Conservation (phyloP, 2,797 vertebrate genomes). For the Anguilla marmorata region DNA sequence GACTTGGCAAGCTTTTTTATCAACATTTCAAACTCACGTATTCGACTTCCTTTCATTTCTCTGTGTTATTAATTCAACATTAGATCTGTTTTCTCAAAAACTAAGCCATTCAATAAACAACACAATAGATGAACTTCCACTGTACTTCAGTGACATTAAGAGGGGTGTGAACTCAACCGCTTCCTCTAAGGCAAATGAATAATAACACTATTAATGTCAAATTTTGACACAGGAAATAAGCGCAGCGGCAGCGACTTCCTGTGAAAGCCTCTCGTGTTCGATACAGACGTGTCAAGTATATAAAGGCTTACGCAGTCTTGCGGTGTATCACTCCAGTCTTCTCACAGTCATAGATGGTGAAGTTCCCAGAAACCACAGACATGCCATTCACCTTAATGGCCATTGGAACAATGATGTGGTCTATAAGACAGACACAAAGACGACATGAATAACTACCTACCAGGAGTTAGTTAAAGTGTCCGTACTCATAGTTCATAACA, state of each 20-base stretch:
- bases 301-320: constrained; percentile 81
- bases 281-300: constrained; percentile 9
- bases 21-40: constrained; percentile 56
- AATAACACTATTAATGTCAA: not conserved
- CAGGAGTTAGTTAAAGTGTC: not conserved
- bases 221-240: not conserved
- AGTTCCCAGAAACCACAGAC: constrained; percentile 82
- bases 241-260: not conserved
- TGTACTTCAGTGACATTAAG: not conserved
- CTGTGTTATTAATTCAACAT: constrained; percentile 62
- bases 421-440: constrained; percentile 61
- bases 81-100: constrained; percentile 45
- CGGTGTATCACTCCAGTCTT: constrained; percentile 81
- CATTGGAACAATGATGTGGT: constrained; percentile 84
- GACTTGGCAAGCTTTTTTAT: constrained; percentile 53
- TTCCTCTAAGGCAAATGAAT: not conserved
- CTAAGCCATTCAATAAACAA: not conserved
- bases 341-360: constrained; percentile 91
- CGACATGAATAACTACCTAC: not conserved
- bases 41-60: constrained; percentile 64
- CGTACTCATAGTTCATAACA: not conserved
- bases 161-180: not conserved
- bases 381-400: constrained; percentile 84
- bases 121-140: not conserved
- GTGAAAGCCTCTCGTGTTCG: not conserved